Conservation (phyloP, 1,140 invertebrate species). For the Sarcophaga bullata region DNA sequence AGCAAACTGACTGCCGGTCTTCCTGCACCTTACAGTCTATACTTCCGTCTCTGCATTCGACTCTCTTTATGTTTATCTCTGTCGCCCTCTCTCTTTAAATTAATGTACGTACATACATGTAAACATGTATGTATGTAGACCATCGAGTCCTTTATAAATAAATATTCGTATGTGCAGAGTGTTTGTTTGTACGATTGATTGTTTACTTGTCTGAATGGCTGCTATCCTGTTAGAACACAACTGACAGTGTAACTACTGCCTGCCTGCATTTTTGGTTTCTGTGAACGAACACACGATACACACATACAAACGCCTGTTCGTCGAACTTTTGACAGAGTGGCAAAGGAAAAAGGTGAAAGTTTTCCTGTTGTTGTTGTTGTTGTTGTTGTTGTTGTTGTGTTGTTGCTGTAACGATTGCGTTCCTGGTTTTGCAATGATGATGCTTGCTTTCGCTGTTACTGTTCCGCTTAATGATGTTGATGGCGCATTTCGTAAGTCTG, state of each 20-base stretch:
- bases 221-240: conserved; percentile 9
- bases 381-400: no score
- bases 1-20: no score
- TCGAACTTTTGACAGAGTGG: background rate
- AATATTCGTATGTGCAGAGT: no score
- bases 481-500: conserved; percentile 3
- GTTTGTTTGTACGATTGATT: background rate
- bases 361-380: background rate
- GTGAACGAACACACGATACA: background rate
- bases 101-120: no score
- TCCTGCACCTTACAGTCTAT: no score
- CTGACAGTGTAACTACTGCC: background rate
- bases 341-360: background rate
- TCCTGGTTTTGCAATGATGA: background rate
- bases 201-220: conserved; percentile 15
- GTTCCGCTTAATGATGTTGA: background rate
- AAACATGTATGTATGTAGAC: no score
- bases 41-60: no score
- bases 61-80: no score
- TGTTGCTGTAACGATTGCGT: background rate
- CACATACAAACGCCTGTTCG: background rate
- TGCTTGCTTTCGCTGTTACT: no score
- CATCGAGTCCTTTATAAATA: no score
- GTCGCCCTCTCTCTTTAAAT: no score
- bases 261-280: no score